phyloP scores from a whole-genome alignment of 1,140 invertebrate species.

The Luehdorfia chinensis region DNA sequence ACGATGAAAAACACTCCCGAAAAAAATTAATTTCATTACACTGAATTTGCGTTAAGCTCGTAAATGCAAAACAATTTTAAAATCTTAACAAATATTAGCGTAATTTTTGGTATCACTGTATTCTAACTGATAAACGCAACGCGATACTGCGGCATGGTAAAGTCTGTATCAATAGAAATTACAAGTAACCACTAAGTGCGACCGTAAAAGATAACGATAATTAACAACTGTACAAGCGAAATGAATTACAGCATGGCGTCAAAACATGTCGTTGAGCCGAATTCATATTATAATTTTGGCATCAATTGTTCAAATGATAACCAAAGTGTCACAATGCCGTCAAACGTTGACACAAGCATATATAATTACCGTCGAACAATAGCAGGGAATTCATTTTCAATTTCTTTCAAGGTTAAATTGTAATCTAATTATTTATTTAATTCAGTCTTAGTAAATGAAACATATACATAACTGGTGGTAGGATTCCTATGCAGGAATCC shows the following conservation, averaged over 20 bases:
- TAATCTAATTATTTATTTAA: no score
- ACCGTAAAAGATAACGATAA: conserved; percentile 10
- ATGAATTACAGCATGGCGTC: background rate
- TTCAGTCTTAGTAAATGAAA: no score
- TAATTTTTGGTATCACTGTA: conserved; percentile 10
- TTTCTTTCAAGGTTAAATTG: no score
- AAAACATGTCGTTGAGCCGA: background rate
- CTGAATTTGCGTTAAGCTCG: conserved; percentile 1
- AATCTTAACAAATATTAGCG: conserved; percentile 3
- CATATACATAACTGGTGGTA: no score
- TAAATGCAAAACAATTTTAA: background rate
- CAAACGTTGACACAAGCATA: conserved; percentile 1
- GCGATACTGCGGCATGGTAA: conserved; percentile 5
- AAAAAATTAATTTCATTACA: background rate
- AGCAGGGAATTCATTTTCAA: no score
- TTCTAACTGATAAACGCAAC: conserved; percentile 10
- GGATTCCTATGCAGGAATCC: no score
- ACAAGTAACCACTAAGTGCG: conserved; percentile 9
- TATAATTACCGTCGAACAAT: no score
- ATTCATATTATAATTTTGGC: background rate
- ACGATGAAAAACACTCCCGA: background rate
- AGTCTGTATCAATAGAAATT: conserved; percentile 9
- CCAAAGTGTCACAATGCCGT: conserved; percentile 5
- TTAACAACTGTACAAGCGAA: background rate
- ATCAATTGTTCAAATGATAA: background rate